Evolutionary conservation across 2,888 invertebrate genomes (phyloP), one percentile per base, ranked within the genome.

Genomic region (Pandemis cinnamomeana): DNA sequence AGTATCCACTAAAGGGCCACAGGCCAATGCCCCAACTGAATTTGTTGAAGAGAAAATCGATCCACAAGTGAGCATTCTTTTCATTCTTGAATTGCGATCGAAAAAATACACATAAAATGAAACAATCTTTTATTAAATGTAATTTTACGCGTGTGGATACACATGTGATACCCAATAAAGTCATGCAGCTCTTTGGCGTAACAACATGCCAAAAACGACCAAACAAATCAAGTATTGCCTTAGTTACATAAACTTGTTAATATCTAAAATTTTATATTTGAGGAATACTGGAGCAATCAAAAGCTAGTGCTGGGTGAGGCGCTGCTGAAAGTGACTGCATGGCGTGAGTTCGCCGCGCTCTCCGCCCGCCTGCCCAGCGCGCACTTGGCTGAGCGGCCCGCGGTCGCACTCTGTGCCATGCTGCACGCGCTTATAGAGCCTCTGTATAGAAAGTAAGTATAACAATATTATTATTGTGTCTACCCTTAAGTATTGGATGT

Each of bases 301-400:
- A 99, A 99, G 91, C 96, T 99, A 82, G 98, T 98, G 42, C 94
- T 99, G 41, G 97, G 98, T 82, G 98, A 98, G 87, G 98, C 99
- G 0, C 91, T 99, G 66, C 88, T 99, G 8, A 95, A 96, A 78
- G 96, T 98, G 78, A 99, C 98, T 1, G 98, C 98, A 81, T 99
- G 99, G 99, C 95, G 96, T 20, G 97, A 97, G 83, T 98, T 98
- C 4, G 95, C 96, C 76, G 95, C 95, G 78, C 94, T 99, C 74
- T 96, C 98, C 44, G 96, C 96, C 80, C 95, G 97, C 71, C 93
- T 99, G 76, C 99, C 99, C 0, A 96, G 97, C 73, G 96, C 96
- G 79, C 95, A 96, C 10, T 95, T 98, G 77, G 96, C 97, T 53
- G 96, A 97, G 83, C 96, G 96, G 67, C 97, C 97, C 0, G 97